Evolutionary conservation across 2,113 vertebrate genomes (phyloP).

Genomic region (Apodemus sylvaticus): DNA sequence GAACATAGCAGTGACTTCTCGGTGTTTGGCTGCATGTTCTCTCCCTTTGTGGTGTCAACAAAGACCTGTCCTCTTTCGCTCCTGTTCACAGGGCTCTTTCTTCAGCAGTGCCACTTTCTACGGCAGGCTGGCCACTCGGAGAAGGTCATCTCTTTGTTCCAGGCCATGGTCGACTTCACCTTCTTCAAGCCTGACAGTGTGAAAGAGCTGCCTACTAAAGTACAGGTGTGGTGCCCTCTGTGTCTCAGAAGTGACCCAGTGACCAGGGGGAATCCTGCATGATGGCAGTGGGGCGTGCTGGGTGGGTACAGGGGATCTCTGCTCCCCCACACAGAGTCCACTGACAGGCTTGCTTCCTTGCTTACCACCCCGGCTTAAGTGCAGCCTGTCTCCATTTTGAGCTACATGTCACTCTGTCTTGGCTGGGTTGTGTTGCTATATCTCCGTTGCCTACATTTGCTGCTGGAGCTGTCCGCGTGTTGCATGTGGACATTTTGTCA

Average conservation of each 20-base stretch:
- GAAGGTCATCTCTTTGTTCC: constrained; percentile 94
- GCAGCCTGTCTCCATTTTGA: not conserved
- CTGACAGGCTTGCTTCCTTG: fast-evolving
- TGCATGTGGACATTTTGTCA: not conserved
- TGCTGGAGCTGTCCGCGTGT: not conserved
- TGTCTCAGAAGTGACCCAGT: not conserved
- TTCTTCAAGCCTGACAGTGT: constrained; percentile 97
- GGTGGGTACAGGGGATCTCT: not conserved
- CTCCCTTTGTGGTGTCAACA: not conserved
- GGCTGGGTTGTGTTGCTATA: not conserved
- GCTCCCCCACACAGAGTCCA: not conserved
- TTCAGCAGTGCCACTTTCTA: constrained; percentile 95
- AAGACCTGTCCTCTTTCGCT: not conserved
- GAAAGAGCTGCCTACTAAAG: constrained; percentile 89
- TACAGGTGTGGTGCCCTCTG: constrained; percentile 88
- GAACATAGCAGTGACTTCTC: fast-evolving
- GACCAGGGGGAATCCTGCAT: not conserved
- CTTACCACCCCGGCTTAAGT: not conserved
- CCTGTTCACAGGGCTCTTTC: constrained; percentile 87
- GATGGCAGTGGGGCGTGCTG: not conserved
- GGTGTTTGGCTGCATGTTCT: fast-evolving
- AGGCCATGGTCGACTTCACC: constrained; percentile 96
- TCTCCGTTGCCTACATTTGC: not conserved
- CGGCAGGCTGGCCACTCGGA: constrained; percentile 95
- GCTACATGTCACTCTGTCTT: fast-evolving